Evolutionary conservation across 2,888 invertebrate species (phyloP).

Genomic region (Agonopterix arenella): DNA sequence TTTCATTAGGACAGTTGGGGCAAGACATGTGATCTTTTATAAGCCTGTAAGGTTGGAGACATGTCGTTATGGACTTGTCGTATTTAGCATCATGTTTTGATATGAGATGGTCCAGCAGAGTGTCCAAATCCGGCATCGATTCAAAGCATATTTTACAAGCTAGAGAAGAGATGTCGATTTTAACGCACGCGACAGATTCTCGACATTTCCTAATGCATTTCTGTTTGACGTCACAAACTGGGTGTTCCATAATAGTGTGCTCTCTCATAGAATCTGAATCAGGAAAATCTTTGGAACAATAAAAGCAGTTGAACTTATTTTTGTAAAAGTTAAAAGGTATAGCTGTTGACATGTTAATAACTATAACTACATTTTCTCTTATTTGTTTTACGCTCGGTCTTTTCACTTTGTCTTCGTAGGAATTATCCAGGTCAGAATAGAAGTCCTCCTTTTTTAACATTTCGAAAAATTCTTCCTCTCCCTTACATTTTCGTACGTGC

Average conservation of each 20-base stretch:
- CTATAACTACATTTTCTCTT: slow-evolving; percentile 55
- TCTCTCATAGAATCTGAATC: slow-evolving; percentile 61
- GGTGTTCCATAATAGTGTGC: slow-evolving; percentile 57
- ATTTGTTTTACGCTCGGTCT: slow-evolving; percentile 62
- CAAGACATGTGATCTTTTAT: slow-evolving; percentile 63
- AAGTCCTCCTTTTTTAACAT: slow-evolving; percentile 50
- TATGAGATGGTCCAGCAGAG: slow-evolving; percentile 55
- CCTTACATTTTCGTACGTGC: slow-evolving; percentile 60
- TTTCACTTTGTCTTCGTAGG: slow-evolving; percentile 40
- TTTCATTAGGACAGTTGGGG: slow-evolving; percentile 54
- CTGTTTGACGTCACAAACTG: slow-evolving; percentile 53
- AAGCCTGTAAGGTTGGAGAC: slow-evolving; percentile 56
- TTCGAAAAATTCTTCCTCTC: slow-evolving; percentile 37
- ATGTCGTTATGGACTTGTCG: slow-evolving; percentile 59
- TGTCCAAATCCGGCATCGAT: slow-evolving; percentile 47
- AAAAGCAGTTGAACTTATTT: slow-evolving; percentile 68
- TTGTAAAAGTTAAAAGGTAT: slow-evolving; percentile 68
- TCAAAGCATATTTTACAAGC: slow-evolving; percentile 64
- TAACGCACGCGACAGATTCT: slow-evolving; percentile 63
- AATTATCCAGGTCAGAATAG: slow-evolving; percentile 42
- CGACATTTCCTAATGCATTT: slow-evolving; percentile 64
- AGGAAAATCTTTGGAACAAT: slow-evolving; percentile 62
- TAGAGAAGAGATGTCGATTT: slow-evolving; percentile 57
- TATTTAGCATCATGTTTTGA: slow-evolving; percentile 57
- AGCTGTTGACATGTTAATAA: slow-evolving; percentile 67